phyloP scores from a whole-genome alignment of 2,113 vertebrate genomes.

The Charina bottae region DNA sequence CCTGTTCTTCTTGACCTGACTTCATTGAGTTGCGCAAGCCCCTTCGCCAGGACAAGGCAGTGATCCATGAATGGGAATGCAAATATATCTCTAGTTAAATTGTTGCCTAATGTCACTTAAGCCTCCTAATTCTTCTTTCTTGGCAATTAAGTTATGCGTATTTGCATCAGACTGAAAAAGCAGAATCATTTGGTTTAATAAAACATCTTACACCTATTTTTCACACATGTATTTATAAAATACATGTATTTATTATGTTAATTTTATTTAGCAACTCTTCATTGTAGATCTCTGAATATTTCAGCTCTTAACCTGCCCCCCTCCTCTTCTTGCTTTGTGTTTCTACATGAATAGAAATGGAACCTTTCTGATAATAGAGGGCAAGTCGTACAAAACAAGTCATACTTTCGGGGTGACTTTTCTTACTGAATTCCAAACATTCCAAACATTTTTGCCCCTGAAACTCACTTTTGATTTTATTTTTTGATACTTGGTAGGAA shows the following conservation, averaged over 20 bases:
- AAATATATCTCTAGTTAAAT: slow-evolving; percentile 52
- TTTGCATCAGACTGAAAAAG: slow-evolving; percentile 36
- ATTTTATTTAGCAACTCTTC: background rate
- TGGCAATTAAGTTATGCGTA: slow-evolving; percentile 34
- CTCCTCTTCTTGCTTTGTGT: background rate
- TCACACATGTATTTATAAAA: background rate
- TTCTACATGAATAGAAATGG: background rate
- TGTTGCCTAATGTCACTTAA: slow-evolving; percentile 54
- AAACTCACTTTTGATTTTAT: background rate
- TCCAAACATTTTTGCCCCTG: too few species aligned
- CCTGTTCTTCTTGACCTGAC: too few species aligned
- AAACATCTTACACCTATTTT: background rate
- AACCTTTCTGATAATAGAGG: background rate
- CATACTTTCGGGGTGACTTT: background rate
- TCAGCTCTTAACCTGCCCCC: background rate
- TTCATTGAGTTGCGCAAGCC: too few species aligned
- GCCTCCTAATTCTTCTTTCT: slow-evolving; percentile 27
- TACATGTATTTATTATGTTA: background rate
- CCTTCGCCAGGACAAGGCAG: too few species aligned
- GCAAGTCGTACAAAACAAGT: background rate
- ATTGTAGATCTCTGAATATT: background rate
- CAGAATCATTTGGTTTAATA: background rate
- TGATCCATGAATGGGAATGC: too few species aligned
- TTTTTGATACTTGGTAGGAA: background rate
- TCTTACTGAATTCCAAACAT: background rate